Evolutionary conservation across 2,888 invertebrate genomes (phyloP), one percentile per base, ranked within the genome.

Genomic region (Plagodis dolabraria): DNA sequence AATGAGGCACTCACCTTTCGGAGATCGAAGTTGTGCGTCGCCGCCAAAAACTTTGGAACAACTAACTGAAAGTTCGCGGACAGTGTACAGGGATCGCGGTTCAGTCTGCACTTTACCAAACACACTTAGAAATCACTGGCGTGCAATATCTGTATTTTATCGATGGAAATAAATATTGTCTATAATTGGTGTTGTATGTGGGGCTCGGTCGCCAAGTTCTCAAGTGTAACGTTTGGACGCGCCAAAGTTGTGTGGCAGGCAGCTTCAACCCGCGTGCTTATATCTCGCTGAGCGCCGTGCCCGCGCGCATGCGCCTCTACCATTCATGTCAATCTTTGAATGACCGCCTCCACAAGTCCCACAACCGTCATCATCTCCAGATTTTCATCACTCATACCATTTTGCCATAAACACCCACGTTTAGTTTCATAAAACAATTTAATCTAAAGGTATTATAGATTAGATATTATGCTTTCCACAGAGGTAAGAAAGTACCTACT

Each of bases 251-350:
- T 92, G 92, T 80, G 90, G 77, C 80, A 75, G 47, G 72, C 76
- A 73, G 83, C 75, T 79, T 79, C 79, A 79, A 72, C 81, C 76
- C 74, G 70, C 87, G 83, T 72, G 87, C 87, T 92, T 92, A 90
- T 92, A 92, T 92, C 87, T 82, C 74, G 72, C 72, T 62, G 79
- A 72, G 73, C 70, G 74, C 72, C 74, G 74, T 68, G 70, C 71
- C 76, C 67, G 67, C 75, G 76, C 88, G 87, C 91, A 87, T 91
- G 87, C 87, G 87, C 79, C 69, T 67, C 68, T 47, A 67, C 72
- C 86, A 87, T 87, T 92, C 92, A 92, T 87, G 82, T 82, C 80
- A 81, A 77, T 74, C 78, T 83, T 85, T 90, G 85, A 92, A 92
- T 92, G 92, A 86, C 91, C 86, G 80, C 88, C 89, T 82, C 81